Evolutionary conservation across 2,797 vertebrate species (phyloP).

Genomic region (Babyrousa celebensis): DNA sequence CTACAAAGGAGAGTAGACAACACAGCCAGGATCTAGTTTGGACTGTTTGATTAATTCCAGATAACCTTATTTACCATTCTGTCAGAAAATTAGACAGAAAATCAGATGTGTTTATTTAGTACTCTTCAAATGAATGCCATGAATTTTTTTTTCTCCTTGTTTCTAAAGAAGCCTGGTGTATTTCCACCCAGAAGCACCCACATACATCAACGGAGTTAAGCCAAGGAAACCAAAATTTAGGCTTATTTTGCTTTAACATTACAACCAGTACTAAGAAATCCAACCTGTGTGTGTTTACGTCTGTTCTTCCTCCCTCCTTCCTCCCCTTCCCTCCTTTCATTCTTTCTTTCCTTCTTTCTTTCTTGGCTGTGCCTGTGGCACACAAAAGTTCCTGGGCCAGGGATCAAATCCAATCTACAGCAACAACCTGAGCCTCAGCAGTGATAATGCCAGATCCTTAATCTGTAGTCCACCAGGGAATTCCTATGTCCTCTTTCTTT

Average conservation of each 20-base stretch:
- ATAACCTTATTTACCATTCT: neutral
- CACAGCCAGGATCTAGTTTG: neutral
- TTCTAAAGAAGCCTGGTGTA: neutral
- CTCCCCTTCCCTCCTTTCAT: no score
- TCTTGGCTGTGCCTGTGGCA: no score
- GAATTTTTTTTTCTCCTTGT: neutral
- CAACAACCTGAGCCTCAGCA: no score
- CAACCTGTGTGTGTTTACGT: neutral
- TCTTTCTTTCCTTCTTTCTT: no score
- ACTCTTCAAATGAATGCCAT: neutral
- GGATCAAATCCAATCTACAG: no score
- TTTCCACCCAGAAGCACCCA: neutral
- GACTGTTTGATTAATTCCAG: neutral
- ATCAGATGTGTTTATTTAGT: neutral
- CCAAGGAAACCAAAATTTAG: neutral
- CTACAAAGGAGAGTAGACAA: neutral
- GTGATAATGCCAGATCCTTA: no score
- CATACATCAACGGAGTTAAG: neutral
- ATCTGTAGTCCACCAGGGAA: no score
- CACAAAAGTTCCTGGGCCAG: no score
- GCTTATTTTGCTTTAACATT: conserved; percentile 54
- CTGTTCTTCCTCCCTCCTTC: no score
- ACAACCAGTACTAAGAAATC: neutral
- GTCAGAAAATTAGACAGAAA: conserved; percentile 9
- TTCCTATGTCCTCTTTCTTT: neutral